Base-by-base conservation (phyloP, 2,797 vertebrate species). In the Naso thynnoides region DNA sequence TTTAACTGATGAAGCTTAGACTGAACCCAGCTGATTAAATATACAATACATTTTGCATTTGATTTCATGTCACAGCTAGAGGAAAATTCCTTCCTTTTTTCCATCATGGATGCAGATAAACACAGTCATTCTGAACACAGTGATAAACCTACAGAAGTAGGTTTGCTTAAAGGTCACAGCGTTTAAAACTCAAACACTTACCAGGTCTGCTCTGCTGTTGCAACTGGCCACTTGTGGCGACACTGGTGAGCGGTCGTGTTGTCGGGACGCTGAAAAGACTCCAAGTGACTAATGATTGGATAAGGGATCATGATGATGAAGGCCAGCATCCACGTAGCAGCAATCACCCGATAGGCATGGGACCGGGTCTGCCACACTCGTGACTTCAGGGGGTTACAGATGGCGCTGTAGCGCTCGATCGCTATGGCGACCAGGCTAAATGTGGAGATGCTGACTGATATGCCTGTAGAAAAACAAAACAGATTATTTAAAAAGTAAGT, bases 361-460 rank as follows among this genome's bases (percentile, higher is more conserved):
- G 98, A 98, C 11, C 96, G 96, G 0, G 98, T 99, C 92, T 99
- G 98, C 98, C 98, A 99, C 41, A 94, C 96, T 0, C 97, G 94
- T 0, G 98, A 97, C 90, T 97, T 96, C 82, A 99, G 89, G 0
- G 98, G 97, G 83, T 97, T 96, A 86, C 97, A 98, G 92, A 99
- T 99, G 87, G 97, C 98, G 31, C 96, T 98, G 93, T 98, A 97
- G 45, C 98, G 95, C 87, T 99, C 98, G 15, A 98, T 95, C 54
- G 98, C 97, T 23, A 99, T 99, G 92, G 97, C 98, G 86, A 98
- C 96, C 58, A 99, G 93, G 90, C 96, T 98, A 78, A 99, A 96
- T 6, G 97, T 99, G 79, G 98, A 99, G 70, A 99, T 98, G 39
- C 97, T 98, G 36, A 99, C 97, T 0, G 98, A 98, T 81, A 97